These are phyloP conservation scores for Augochlora pura DNA, from an alignment of 1,140 invertebrate genomes.

Conservation along the genomic window DNA sequence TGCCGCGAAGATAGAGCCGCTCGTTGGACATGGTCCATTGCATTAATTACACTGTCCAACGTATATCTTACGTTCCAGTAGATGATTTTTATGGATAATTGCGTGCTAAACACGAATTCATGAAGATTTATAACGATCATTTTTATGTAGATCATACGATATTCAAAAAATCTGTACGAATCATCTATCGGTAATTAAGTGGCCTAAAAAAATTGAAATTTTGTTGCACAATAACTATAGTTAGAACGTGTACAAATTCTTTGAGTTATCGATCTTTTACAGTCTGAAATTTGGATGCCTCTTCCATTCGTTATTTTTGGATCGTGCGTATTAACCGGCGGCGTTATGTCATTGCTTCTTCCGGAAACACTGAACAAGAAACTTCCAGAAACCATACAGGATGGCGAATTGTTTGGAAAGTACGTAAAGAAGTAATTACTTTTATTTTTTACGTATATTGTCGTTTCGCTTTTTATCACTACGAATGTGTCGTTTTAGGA, in stretches of 20 bases:
- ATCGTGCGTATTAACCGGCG: conserved; percentile 83
- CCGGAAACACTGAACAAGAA: conserved; percentile 89
- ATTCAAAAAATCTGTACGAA: too few relatives aligned
- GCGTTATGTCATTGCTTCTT: conserved; percentile 84
- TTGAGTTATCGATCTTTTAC: conserved; percentile 39
- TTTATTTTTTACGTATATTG: neutral
- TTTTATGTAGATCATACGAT: too few relatives aligned
- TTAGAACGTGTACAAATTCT: neutral
- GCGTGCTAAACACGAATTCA: too few relatives aligned
- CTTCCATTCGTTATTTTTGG: conserved; percentile 89
- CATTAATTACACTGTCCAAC: neutral
- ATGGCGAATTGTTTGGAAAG: conserved; percentile 87
- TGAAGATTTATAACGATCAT: too few relatives aligned
- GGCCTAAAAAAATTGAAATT: too few relatives aligned
- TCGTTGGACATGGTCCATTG: neutral
- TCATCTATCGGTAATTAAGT: too few relatives aligned
- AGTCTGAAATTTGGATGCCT: conserved; percentile 83
- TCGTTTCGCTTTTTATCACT: neutral
- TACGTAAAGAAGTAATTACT: conserved; percentile 61
- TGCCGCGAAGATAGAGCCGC: neutral
- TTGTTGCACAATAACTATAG: too few relatives aligned
- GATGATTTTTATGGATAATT: too few relatives aligned
- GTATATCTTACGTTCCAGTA: too few relatives aligned
- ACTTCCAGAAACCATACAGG: conserved; percentile 87
- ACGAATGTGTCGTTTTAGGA: conserved; percentile 43